Conservation (phyloP, 1,140 invertebrate genomes). For the Oryctes rhinoceros region DNA sequence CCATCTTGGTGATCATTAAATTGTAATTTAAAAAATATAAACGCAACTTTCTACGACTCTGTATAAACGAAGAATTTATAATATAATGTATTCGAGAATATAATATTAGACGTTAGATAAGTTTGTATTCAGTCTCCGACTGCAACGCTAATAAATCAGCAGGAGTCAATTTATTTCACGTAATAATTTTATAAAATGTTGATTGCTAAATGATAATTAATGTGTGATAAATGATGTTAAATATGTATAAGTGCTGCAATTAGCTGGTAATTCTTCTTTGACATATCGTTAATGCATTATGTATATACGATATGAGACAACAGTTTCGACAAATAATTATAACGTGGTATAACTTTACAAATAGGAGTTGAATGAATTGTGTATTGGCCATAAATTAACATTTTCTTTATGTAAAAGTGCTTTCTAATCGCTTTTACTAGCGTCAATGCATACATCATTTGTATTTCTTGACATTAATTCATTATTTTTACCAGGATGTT, state of each 20-base stretch:
- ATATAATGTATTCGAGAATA: not conserved
- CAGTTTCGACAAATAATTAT: not conserved
- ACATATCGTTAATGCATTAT: not conserved
- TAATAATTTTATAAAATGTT: not conserved
- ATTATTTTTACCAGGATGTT: too few relatives aligned
- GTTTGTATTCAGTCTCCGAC: not conserved
- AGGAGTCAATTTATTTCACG: conserved; percentile 2
- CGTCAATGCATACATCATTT: too few relatives aligned
- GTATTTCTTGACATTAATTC: too few relatives aligned
- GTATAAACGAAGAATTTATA: not conserved
- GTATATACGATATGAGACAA: not conserved
- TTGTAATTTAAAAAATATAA: too few relatives aligned
- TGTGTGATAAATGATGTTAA: not conserved
- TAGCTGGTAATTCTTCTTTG: not conserved
- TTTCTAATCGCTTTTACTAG: too few relatives aligned
- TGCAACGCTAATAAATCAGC: not conserved
- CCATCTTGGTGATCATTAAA: too few relatives aligned
- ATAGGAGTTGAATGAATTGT: too few relatives aligned
- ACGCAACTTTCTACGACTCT: too few relatives aligned
- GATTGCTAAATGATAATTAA: not conserved
- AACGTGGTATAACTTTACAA: too few relatives aligned
- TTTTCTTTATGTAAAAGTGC: too few relatives aligned
- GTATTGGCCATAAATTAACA: too few relatives aligned
- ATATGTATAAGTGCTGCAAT: not conserved
- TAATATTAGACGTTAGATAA: conserved; percentile 2